Evolutionary conservation across 2,113 vertebrate species (phyloP).

Genomic region (Arizona elegans): DNA sequence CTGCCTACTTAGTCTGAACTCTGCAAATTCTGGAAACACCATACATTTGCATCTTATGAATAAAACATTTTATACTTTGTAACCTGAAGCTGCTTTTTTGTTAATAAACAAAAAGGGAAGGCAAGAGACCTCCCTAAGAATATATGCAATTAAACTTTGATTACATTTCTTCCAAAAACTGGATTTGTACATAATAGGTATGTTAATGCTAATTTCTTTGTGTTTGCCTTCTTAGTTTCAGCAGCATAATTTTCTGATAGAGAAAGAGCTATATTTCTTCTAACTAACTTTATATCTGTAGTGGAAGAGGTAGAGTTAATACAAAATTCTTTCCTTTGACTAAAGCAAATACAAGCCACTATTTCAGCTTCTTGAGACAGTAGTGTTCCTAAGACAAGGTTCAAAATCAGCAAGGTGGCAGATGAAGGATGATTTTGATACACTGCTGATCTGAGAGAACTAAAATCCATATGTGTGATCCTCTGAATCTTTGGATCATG

Average conservation of each 20-base stretch:
- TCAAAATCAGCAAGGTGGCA: neutral
- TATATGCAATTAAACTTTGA: neutral
- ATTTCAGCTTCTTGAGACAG: neutral
- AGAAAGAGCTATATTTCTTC: neutral
- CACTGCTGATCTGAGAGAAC: neutral
- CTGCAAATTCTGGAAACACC: neutral
- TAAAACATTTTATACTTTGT: neutral
- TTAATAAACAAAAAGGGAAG: neutral
- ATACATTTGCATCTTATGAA: neutral
- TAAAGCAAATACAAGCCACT: neutral
- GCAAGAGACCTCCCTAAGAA: neutral
- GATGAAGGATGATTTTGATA: neutral
- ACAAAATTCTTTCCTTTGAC: neutral
- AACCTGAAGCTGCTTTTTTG: neutral
- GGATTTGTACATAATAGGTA: neutral
- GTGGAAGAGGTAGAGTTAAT: neutral
- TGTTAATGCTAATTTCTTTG: neutral
- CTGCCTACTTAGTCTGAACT: neutral
- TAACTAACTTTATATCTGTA: neutral
- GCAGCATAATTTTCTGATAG: neutral
- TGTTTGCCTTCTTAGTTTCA: neutral
- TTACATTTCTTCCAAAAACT: neutral
- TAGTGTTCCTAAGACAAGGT: neutral
- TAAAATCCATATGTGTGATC: too few relatives aligned
- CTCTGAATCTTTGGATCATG: too few relatives aligned